These are phyloP conservation scores for Pseudochirops corinnae DNA, from an alignment of 2,797 vertebrate species.

Conservation along the genomic window DNA sequence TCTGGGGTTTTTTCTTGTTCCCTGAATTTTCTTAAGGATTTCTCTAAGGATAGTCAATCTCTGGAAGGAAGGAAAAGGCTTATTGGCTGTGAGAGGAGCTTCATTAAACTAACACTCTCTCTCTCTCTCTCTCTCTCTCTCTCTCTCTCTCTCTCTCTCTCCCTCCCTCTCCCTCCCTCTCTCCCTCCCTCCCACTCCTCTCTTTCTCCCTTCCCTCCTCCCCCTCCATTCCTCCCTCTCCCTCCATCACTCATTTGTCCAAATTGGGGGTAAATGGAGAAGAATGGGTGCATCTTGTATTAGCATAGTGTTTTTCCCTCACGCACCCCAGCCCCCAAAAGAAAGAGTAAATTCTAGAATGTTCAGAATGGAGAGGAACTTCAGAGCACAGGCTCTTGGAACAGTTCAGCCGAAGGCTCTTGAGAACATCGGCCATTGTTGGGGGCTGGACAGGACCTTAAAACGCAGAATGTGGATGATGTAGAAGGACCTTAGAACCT, in stretches of 20 bases:
- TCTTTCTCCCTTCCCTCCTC: too few species aligned
- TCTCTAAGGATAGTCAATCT: not conserved
- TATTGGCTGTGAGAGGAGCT: not conserved
- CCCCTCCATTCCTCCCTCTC: too few species aligned
- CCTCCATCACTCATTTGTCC: not conserved
- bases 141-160: not conserved
- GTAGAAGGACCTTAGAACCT: not conserved
- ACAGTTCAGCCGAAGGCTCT: fast-evolving
- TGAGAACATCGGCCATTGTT: fast-evolving
- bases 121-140: not conserved
- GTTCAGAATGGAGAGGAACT: not conserved
- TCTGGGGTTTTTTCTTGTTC: not conserved
- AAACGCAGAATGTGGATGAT: too few species aligned
- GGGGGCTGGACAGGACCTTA: too few species aligned
- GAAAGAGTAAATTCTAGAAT: not conserved
- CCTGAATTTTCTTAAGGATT: not conserved
- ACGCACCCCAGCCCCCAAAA: not conserved
- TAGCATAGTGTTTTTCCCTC: not conserved
- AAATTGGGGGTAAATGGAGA: not conserved
- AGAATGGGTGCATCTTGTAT: not conserved
- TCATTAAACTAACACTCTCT: not conserved
- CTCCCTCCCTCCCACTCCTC: too few species aligned
- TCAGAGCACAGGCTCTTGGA: not conserved
- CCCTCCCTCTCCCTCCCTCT: too few species aligned
- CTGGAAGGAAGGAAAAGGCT: not conserved